Base-by-base conservation (phyloP, 1,140 invertebrate genomes). In the Procambarus virginalis region DNA sequence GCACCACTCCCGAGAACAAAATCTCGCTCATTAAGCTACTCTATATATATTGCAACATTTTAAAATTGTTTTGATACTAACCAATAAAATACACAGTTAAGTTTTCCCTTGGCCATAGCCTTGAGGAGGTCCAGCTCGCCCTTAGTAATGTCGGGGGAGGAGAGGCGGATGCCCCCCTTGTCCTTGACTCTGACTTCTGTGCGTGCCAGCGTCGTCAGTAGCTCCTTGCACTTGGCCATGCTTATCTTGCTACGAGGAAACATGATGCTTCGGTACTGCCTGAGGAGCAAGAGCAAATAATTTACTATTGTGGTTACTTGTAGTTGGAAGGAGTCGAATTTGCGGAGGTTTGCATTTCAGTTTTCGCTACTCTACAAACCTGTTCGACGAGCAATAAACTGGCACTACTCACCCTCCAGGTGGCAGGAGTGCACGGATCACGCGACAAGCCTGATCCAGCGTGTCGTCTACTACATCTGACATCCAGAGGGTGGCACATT, bases 201-300 rank as follows among this genome's bases (percentile, higher is more conserved):
- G 20, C 48, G 0, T 17, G 49, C 4, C 34, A 80, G 49, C 1
- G 12, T 20, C 2, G 2, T 51, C 49, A 80, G 49, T 20, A 80
- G 20, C 5, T 51, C 8, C 55, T 55, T 2, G n/a, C 49, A 80
- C 9, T 22, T 58, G 3, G 55, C 20, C 12, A 80, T 3, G 5
- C 20, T 22, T 51, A 80, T 34, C 1, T n/a, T 9, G 55, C 78
- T 55, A 2, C 78, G 78, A 9, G 78, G 78, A 22, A 80, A 55
- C 78, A 80, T 80, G 49, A 80, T 55, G 49, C 78, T 80, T 2
- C 22, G 49, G 46, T 55, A 80, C 49, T 22, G 22, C 49, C 78
- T 80, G 78, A 5, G 22, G 4, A 80, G 51, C 12, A 68, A 68
- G 17, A 34, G 0, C 34, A 34, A 34, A 34, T 34, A 34, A 34